A percentile compares a stretch with the other conserved stretches of the same genome.
Conservation (phyloP, 1,140 invertebrate genomes). For the Odontomachus brunneus region DNA sequence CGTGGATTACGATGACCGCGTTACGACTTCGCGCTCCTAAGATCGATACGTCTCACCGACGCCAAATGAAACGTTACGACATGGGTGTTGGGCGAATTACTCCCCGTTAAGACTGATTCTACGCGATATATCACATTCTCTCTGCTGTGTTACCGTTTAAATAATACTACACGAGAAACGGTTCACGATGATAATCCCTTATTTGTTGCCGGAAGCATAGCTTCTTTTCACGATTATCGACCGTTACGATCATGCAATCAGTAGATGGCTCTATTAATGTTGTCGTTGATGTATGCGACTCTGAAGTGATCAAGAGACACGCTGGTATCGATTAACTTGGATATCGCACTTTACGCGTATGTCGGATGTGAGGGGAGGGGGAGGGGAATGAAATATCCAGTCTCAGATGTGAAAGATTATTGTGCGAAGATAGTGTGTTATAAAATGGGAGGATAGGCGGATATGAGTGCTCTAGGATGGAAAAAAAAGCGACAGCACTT, state of each 20-base stretch:
- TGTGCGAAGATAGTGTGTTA: slow-evolving; percentile 62
- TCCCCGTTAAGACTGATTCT: no score
- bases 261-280: background rate
- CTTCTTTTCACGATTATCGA: background rate
- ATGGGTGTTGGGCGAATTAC: no score
- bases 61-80: background rate
- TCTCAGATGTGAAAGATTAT: slow-evolving; percentile 47
- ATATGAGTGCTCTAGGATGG: slow-evolving; percentile 58
- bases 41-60: background rate
- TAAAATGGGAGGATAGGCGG: slow-evolving; percentile 65
- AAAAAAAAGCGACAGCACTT: slow-evolving; percentile 75
- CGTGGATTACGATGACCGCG: background rate
- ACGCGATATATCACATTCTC: background rate
- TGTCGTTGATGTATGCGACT: background rate
- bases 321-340: slow-evolving; percentile 26
- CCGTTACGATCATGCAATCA: background rate
- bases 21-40: background rate
- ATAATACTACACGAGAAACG: background rate
- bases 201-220: background rate
- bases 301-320: background rate
- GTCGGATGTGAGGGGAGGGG: slow-evolving; percentile 6
- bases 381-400: slow-evolving; percentile 33
- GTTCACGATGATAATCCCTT: background rate
- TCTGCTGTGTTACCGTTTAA: background rate
- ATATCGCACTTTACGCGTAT: slow-evolving; percentile 23